Percentiles rank a stretch among this genome's conserved stretches.
phyloP scores from a whole-genome alignment of 2,888 invertebrate genomes.

The Thysanoteuthis rhombus region DNA sequence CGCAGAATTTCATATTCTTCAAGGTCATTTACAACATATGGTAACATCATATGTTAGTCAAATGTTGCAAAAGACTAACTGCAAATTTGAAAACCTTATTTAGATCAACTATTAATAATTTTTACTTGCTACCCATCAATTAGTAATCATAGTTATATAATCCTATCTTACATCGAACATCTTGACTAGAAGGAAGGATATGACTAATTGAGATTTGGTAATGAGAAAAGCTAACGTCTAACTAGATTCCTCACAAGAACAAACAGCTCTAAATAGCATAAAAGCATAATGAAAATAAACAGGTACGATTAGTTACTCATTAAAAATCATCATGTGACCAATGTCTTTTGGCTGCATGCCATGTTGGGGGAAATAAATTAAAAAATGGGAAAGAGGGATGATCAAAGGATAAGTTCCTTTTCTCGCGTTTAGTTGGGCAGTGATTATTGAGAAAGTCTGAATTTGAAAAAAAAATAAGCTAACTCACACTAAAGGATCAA shows the following conservation, averaged over 20 bases:
- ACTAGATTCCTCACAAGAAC: background rate
- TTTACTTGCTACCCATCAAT: background rate
- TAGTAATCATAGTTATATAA: background rate
- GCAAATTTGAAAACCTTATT: background rate
- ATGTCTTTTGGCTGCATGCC: too few relatives aligned
- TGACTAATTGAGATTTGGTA: background rate
- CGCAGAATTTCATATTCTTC: background rate
- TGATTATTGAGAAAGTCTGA: too few relatives aligned
- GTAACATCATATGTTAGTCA: background rate
- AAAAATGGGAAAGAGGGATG: too few relatives aligned
- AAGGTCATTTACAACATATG: background rate
- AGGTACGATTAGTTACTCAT: too few relatives aligned
- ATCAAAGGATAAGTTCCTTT: too few relatives aligned
- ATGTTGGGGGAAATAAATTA: too few relatives aligned
- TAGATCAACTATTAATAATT: background rate
- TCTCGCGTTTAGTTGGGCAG: too few relatives aligned
- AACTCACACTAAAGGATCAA: too few relatives aligned
- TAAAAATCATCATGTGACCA: too few relatives aligned
- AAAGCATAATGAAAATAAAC: background rate
- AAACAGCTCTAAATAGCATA: background rate
- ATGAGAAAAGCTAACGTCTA: background rate
- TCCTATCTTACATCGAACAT: background rate
- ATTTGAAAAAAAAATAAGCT: too few relatives aligned
- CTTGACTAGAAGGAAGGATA: background rate
- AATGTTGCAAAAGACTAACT: background rate